Percentiles rank a stretch among this genome's conserved stretches.
Conservation (phyloP, 2,797 vertebrate species). For the Phaenicophaeus curvirostris region DNA sequence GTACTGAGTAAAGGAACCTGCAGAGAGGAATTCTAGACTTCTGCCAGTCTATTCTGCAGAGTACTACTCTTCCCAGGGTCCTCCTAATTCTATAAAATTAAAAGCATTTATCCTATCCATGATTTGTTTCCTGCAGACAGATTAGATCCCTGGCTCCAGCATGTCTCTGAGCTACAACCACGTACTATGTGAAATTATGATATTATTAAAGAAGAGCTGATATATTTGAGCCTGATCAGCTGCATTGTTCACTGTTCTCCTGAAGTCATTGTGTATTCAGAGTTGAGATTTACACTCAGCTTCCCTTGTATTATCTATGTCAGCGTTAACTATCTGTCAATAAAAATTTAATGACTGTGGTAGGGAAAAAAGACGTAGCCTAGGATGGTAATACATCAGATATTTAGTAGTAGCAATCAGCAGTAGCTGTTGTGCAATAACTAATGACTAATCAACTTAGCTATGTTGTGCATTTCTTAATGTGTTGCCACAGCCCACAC, state of each 20-base stretch:
- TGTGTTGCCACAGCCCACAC: not conserved
- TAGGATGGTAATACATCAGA: not conserved
- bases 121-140: not conserved
- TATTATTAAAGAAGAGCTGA: conserved; percentile 2
- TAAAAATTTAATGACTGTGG: not conserved
- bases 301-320: not conserved
- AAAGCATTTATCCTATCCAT: not conserved
- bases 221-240: not conserved
- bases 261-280: not conserved
- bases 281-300: not conserved
- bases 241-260: not conserved
- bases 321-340: not conserved
- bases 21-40: not conserved
- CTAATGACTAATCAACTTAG: conserved; percentile 22
- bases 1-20: not conserved
- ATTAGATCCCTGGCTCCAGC: not conserved
- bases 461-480: not conserved
- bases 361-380: not conserved
- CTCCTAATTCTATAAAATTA: not conserved
- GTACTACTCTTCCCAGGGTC: not conserved
- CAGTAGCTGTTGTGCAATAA: not conserved
- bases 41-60: not conserved
- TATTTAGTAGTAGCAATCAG: not conserved
- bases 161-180: not conserved
- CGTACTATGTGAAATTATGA: not conserved